These are phyloP conservation scores for Lasioglossum marginatum DNA, from an alignment of 2,888 invertebrate genomes.

Conservation along the genomic window DNA sequence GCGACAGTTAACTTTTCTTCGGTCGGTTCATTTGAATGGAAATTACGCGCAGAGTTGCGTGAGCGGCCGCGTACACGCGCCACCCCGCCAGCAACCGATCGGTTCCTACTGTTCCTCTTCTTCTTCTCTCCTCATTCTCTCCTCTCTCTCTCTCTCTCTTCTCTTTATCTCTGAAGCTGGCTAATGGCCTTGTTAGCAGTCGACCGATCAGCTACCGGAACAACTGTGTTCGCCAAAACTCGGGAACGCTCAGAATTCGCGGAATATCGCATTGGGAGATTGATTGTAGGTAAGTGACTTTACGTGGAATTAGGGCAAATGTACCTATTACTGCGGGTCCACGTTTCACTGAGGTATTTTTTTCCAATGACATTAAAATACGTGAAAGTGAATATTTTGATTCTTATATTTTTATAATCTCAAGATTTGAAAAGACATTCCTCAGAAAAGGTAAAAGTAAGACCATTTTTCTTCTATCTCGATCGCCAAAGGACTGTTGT, in stretches of 20 bases:
- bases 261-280: background rate
- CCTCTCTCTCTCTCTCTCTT: background rate
- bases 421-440: too few relatives aligned
- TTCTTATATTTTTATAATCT: too few relatives aligned
- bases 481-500: too few relatives aligned
- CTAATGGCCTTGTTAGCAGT: slow-evolving; percentile 46
- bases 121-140: background rate
- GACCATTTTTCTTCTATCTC: too few relatives aligned
- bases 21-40: slow-evolving; percentile 50
- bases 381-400: too few relatives aligned
- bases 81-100: slow-evolving; percentile 1
- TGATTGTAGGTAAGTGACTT: too few relatives aligned
- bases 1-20: slow-evolving; percentile 58
- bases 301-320: too few relatives aligned
- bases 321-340: too few relatives aligned
- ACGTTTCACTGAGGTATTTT: too few relatives aligned
- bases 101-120: slow-evolving; percentile 32
- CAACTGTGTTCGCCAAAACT: slow-evolving; percentile 33
- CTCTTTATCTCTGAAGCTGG: background rate
- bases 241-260: background rate
- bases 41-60: slow-evolving; percentile 43
- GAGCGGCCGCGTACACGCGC: slow-evolving; percentile 4
- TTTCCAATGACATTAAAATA: too few relatives aligned
- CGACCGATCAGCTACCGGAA: slow-evolving; percentile 27
- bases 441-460: too few relatives aligned